Base-by-base conservation (phyloP, 2,797 vertebrate genomes). In the Sebastes nivosus region DNA sequence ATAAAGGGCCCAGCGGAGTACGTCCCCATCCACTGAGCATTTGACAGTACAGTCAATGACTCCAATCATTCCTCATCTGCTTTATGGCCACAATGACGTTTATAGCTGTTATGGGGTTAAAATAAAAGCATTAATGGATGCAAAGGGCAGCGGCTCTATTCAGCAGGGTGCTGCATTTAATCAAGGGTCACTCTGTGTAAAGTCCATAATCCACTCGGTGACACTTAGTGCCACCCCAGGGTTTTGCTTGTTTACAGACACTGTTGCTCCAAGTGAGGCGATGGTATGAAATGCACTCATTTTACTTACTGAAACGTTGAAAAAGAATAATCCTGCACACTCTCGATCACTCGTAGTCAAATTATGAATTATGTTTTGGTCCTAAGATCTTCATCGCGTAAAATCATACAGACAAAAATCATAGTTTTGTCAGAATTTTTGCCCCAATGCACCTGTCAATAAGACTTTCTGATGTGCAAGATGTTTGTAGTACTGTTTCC, bases 11-110 rank as follows among this genome's bases (percentile, higher is more conserved):
- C 68, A 61, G 82, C 75, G 32, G 87, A 91, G 91, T 91, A 68
- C 71, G 91, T 92, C 90, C 80, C 80, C 86, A 81, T 85, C 79
- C 84, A 77, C 87, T 67, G 83, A 89, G 77, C 82, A 75, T 92
- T 83, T 89, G 91, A 94, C 93, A 93, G 92, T 92, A 94, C 89
- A 94, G 91, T 93, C 94, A 93, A 93, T 94, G 91, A 86, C 88
- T 91, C 82, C 90, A 91, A 93, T 95, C 91, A 89, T 95, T 93
- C 87, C 92, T 95, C 94, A 91, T 95, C 92, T 72, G 85, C 90
- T 95, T 95, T 94, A 94, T 90, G 77, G 88, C 85, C 83, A 29
- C 60, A 36, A 60, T 4, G 89, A 95, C 93, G 42, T 95, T 96
- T 96, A 95, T 92, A 65, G 92, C 88, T 85, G 93, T 93, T 93